phyloP scores from a whole-genome alignment of 1,140 invertebrate genomes.

The Leptopilina clavipes region DNA sequence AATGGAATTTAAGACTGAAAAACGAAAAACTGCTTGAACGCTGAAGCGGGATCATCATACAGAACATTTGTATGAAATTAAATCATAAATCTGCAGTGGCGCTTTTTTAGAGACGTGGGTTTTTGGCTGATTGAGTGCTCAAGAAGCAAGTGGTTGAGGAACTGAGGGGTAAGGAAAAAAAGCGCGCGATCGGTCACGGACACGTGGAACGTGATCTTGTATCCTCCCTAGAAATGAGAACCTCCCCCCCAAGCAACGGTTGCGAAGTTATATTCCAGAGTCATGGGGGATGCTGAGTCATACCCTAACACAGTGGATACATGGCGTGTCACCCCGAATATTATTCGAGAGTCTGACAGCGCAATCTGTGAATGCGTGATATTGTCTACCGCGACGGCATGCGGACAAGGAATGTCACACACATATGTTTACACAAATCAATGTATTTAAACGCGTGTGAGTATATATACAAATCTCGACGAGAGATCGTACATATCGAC shows the following conservation, averaged over 20 bases:
- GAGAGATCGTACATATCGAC: slow-evolving; percentile 27
- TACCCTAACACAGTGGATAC: slow-evolving; percentile 56
- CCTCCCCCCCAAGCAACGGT: slow-evolving; percentile 18
- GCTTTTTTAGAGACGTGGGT: too few relatives aligned
- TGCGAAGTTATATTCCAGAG: slow-evolving; percentile 37
- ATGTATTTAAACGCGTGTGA: background rate
- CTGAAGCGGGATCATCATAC: too few relatives aligned
- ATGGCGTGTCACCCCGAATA: slow-evolving; percentile 68
- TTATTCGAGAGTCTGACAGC: slow-evolving; percentile 70
- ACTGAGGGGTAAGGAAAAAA: slow-evolving; percentile 47
- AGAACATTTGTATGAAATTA: too few relatives aligned
- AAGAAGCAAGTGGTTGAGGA: slow-evolving; percentile 49
- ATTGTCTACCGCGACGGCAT: slow-evolving; percentile 63
- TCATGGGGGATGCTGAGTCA: slow-evolving; percentile 67
- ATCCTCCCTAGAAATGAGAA: slow-evolving; percentile 44
- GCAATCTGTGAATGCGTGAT: slow-evolving; percentile 72
- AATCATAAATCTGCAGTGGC: too few relatives aligned
- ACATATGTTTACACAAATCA: slow-evolving; percentile 47
- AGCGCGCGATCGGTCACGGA: slow-evolving; percentile 64
- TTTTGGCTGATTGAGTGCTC: slow-evolving; percentile 58
- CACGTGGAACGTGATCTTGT: slow-evolving; percentile 58
- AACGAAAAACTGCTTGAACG: too few relatives aligned
- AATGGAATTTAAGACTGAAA: too few relatives aligned
- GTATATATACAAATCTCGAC: background rate
- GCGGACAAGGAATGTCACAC: slow-evolving; percentile 64